phyloP scores from a whole-genome alignment of 2,888 invertebrate genomes.

The Aleiodes testaceus region DNA sequence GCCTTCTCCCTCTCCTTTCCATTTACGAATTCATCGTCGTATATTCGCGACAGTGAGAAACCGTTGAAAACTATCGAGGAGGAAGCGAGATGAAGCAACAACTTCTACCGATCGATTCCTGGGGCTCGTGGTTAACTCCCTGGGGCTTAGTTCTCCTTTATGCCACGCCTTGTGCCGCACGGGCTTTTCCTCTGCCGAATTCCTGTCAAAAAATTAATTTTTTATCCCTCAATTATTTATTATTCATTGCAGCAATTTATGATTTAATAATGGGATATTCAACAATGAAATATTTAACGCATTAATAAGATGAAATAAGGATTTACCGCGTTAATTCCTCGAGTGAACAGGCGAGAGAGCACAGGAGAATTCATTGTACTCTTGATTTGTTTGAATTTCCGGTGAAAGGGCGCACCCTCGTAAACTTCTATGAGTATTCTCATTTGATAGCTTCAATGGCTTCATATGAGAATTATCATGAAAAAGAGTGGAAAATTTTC shows the following conservation, averaged over 20 bases:
- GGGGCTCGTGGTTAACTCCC: conserved; percentile 56
- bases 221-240: not conserved
- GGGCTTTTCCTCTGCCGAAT: not conserved
- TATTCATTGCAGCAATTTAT: too few species aligned
- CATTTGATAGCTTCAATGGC: conserved; percentile 4
- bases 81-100: conserved; percentile 53
- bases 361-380: conserved; percentile 32
- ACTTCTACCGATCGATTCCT: conserved; percentile 59
- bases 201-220: not conserved
- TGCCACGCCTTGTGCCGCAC: conserved; percentile 56
- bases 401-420: conserved; percentile 53
- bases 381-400: conserved; percentile 58
- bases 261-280: too few species aligned
- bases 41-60: not conserved
- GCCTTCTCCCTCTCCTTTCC: conserved; percentile 9
- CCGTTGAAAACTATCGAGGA: conserved; percentile 33
- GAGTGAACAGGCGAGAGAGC: conserved; percentile 3
- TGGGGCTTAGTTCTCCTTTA: conserved; percentile 53
- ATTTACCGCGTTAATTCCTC: not conserved
- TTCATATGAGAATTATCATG: not conserved
- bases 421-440: conserved; percentile 2
- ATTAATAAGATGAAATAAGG: too few species aligned
- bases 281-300: too few species aligned
- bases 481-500: not conserved
- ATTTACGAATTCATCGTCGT: conserved; percentile 24